Evolutionary conservation across 2,113 vertebrate species (phyloP), one percentile per base, ranked within the genome.

Genomic region (Panthera uncia): DNA sequence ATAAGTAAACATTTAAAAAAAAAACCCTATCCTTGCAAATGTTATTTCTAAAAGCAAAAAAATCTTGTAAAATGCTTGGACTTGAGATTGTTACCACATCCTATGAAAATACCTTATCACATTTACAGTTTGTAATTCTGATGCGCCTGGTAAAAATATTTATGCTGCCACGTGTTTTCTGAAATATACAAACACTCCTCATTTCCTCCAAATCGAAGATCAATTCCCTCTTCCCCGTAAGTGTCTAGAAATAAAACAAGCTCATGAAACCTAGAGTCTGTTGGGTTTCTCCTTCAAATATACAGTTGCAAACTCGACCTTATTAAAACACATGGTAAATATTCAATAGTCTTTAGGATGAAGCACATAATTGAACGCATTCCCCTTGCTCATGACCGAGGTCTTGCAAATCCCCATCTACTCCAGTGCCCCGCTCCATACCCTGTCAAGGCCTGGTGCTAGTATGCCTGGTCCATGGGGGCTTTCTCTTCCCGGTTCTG

Each of bases 401-500:
- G 33, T 33, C 31, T 4, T 41, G 31, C 52, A 65, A 74, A 50
- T 7, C 27, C 27, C 41, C 16, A 48, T 29, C 15, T 16, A 25
- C n/a, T 31, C 36, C 2, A 76, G n/a, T 7, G 68, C n/a, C 87
- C 18, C 2, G 13, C 33, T 71, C 31, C 19, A 25, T 45, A 18
- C 36, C 13, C 31, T 45, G 31, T 12, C 5, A 3, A 80, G 45
- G 61, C 29, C 9, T 3, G 1, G n/a, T 0, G 4, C n/a, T 21
- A 52, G 23, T 23, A 61, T 61, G 57, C 21, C 74, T 48, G 41
- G 41, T 18, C 73, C 4, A 4, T 10, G 27, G 74, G 41, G 31
- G 33, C 25, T 27, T 25, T 45, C 65, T 57, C 69, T 15, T 73
- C n/a, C 66, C 16, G 0, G 16, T 65, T 76, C 88, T 18, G 38